These are phyloP conservation scores for Centropus bengalensis DNA, from an alignment of 2,113 vertebrate genomes.

Conservation along the genomic window DNA sequence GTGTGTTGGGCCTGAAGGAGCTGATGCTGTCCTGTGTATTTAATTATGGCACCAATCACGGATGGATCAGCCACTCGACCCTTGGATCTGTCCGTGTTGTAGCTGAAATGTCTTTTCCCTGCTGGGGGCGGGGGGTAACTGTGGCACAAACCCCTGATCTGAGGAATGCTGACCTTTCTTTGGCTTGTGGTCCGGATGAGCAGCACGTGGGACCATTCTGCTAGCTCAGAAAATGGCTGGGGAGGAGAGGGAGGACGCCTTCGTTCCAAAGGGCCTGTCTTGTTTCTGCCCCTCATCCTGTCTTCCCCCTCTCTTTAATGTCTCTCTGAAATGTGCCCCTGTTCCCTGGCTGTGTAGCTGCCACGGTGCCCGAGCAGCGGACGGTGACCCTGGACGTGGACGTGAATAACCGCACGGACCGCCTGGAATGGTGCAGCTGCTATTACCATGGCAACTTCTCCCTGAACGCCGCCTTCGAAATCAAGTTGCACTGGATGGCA, in stretches of 20 bases:
- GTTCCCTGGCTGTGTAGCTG: conserved; percentile 73
- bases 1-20: not conserved
- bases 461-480: conserved; percentile 90
- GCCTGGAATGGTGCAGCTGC: conserved; percentile 96
- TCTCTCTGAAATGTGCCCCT: not conserved
- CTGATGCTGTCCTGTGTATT: not conserved
- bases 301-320: not conserved
- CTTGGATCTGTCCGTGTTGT: not conserved
- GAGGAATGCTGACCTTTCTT: not conserved
- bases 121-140: not conserved
- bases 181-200: not conserved
- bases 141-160: not conserved
- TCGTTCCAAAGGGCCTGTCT: not conserved
- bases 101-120: not conserved
- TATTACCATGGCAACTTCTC: conserved; percentile 98
- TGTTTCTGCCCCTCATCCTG: not conserved
- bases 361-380: conserved; percentile 94
- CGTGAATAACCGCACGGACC: conserved; percentile 93
- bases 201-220: conserved; percentile 15
- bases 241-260: not conserved
- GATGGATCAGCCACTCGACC: not conserved
- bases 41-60: not conserved
- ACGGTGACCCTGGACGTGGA: conserved; percentile 94
- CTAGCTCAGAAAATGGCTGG: not conserved
- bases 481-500: conserved; percentile 99